phyloP scores from a whole-genome alignment of 2,113 vertebrate species.

The Pseudorhombus dupliciocellatus region DNA sequence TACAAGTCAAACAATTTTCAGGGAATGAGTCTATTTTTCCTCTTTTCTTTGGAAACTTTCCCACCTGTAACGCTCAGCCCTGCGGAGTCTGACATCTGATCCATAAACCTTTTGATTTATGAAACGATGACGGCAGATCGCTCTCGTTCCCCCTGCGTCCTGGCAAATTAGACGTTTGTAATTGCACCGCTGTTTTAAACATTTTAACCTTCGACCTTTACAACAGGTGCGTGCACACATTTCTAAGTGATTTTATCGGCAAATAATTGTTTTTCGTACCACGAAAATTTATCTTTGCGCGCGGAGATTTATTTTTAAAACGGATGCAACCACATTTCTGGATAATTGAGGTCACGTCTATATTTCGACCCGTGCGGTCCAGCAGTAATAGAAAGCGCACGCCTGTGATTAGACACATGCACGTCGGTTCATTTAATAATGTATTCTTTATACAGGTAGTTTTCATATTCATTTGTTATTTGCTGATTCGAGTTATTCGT shows the following conservation, averaged over 20 bases:
- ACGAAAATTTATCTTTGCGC: not conserved
- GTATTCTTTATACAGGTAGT: not conserved
- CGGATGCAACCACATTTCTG: no score
- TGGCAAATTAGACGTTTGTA: constrained; percentile 3
- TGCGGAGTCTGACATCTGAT: constrained; percentile 52
- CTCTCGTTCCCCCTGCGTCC: constrained; percentile 16
- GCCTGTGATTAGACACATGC: not conserved
- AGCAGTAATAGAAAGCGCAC: not conserved
- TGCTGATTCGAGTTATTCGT: not conserved
- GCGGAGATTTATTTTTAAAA: not conserved
- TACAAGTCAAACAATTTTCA: not conserved
- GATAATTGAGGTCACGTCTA: constrained; percentile 7
- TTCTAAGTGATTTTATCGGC: not conserved
- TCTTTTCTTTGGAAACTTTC: not conserved
- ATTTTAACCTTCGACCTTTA: constrained; percentile 1
- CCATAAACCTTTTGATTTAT: constrained; percentile 47
- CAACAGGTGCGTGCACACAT: constrained; percentile 29
- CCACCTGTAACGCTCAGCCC: constrained; percentile 48
- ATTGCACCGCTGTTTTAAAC: constrained; percentile 25
- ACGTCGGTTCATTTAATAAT: not conserved
- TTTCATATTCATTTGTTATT: not conserved
- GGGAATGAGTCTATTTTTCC: not conserved
- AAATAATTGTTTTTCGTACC: not conserved
- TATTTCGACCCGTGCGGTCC: constrained; percentile 7
- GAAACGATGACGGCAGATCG: constrained; percentile 47